Percentiles rank a stretch among this genome's conserved stretches.
Evolutionary conservation across 37 sponge, comb jelly and placozoan genomes (phyloP).

Genomic region (Halichondria panicea): DNA sequence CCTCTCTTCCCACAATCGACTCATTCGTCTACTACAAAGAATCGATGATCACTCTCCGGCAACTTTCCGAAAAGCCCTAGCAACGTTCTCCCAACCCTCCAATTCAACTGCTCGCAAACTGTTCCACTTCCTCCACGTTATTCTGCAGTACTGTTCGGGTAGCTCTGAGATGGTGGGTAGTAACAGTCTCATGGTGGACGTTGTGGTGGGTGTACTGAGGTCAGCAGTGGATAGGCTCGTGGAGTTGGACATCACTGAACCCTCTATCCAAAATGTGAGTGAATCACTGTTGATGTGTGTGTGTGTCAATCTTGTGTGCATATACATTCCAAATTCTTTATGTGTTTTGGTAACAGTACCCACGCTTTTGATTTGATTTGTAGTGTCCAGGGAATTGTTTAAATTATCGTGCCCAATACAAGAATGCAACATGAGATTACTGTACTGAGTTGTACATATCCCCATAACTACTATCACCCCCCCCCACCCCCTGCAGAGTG

Average conservation of each 20-base stretch:
- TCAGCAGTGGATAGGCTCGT: conserved; percentile 46
- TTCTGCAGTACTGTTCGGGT: conserved; percentile 49
- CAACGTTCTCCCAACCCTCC: conserved; percentile 16
- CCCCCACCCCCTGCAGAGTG: conserved; percentile 15
- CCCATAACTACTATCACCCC: background rate
- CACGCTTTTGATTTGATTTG: background rate
- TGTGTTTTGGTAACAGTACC: background rate
- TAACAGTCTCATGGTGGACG: conserved; percentile 5
- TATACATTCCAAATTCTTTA: background rate
- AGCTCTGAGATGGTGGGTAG: background rate
- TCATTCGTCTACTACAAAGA: conserved; percentile 24
- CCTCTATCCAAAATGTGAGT: conserved; percentile 51
- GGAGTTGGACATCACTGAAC: conserved; percentile 48
- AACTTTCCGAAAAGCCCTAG: conserved; percentile 29
- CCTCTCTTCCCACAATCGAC: conserved; percentile 7
- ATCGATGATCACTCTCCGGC: conserved; percentile 27
- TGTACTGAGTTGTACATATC: background rate
- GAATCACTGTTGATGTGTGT: background rate
- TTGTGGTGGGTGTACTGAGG: conserved; percentile 35
- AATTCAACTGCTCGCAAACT: conserved; percentile 31
- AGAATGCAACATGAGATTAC: no score
- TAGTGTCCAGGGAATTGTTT: no score
- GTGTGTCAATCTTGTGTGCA: background rate
- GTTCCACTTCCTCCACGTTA: conserved; percentile 57
- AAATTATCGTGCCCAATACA: no score